Evolutionary conservation across 2,797 vertebrate genomes (phyloP).

Genomic region (Galaxias olidus): DNA sequence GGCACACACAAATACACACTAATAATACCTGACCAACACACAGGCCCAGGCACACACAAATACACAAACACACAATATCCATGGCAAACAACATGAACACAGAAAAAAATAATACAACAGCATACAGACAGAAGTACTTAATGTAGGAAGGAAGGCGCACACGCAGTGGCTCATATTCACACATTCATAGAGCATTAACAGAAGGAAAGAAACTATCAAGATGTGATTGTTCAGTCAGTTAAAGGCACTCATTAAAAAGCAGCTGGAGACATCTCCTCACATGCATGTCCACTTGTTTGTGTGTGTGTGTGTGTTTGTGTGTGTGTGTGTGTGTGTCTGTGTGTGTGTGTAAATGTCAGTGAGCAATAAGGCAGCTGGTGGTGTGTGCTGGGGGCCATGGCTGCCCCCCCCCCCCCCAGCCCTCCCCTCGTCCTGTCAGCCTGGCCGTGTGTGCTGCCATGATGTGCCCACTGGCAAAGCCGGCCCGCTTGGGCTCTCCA

Average conservation of each 20-base stretch:
- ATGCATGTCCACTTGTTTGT: constrained; percentile 65
- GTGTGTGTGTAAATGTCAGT: constrained; percentile 70
- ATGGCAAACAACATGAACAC: too few relatives aligned
- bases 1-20: neutral
- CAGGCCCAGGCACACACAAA: too few relatives aligned
- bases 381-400: constrained; percentile 74
- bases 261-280: constrained; percentile 76
- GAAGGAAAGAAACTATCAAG: constrained; percentile 53
- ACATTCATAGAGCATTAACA: constrained; percentile 6
- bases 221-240: constrained; percentile 61
- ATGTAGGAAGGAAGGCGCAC: too few relatives aligned
- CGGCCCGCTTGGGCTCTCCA: constrained; percentile 37
- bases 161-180: neutral
- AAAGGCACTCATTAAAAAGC: constrained; percentile 74
- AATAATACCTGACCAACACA: neutral
- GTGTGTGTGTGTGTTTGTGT: constrained; percentile 8
- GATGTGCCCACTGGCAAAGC: constrained; percentile 77
- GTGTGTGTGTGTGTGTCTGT: constrained; percentile 4
- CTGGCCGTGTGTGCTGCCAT: constrained; percentile 75
- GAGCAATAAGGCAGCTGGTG: constrained; percentile 74
- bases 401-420: constrained; percentile 59
- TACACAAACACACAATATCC: too few relatives aligned
- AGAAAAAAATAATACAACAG: too few relatives aligned
- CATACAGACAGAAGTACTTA: too few relatives aligned
- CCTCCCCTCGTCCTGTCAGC: constrained; percentile 71